Base-by-base conservation (phyloP, 2,888 invertebrate genomes). In the Dynastes hyllus region DNA sequence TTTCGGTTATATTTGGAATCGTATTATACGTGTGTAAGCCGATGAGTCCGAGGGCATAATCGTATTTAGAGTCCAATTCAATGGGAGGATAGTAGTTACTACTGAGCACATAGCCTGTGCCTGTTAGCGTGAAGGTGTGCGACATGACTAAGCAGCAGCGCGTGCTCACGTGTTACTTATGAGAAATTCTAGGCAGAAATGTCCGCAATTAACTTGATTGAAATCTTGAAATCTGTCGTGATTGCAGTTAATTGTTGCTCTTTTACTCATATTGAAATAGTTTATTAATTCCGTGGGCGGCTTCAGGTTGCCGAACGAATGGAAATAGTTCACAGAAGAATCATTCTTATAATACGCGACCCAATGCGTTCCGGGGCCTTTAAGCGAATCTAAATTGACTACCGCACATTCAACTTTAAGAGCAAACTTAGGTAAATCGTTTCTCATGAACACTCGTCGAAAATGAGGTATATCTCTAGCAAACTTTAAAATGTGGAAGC, bases 1-100 rank as follows among this genome's bases (percentile, higher is more conserved):
- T 80, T 51, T 81, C 80, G 80, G 87, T 86, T 2, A 88, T 83
- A 82, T 88, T 88, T 2, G 86, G 85, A 78, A 87, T 85, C 5
- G 85, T 81, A 80, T 86, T 85, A 73, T 84, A 87, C 11, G 85
- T 85, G 55, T 85, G 78, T 22, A 87, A 83, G 78, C 86, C 84
- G 50, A 87, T 81, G 16, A 86, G 81, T 4, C 85, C 86, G 22
- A 87, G 82, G 61, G 76, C 81, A 81, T 85, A 86, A 37, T 83
- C 82, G 75, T 83, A 79, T 27, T 78, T 63, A 16, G 76, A 29
- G 32, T 82, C 80, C n/a, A 86, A 79, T 65, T 84, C 83, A 66
- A 86, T 84, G 0, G 84, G 83, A 11, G 84, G 83, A 80, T 83
- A 86, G 77, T 82, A 84, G 77, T 82, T 75, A 8, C 81, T 79